These are phyloP conservation scores for Erpornis zantholeuca DNA, from an alignment of 2,113 vertebrate species.

Conservation along the genomic window DNA sequence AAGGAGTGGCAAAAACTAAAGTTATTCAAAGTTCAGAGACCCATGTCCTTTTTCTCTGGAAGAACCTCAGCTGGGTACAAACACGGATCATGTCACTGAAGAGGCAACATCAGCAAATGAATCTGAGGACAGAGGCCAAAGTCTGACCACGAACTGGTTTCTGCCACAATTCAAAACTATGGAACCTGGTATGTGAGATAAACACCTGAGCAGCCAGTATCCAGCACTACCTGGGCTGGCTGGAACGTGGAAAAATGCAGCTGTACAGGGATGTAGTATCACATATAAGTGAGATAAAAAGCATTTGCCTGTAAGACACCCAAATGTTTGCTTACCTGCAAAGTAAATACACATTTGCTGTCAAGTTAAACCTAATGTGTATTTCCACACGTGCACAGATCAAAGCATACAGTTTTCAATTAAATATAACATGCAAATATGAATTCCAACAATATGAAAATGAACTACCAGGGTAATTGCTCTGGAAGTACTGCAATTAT, in stretches of 20 bases:
- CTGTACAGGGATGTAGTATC: background rate
- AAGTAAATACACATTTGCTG: background rate
- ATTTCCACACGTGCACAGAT: background rate
- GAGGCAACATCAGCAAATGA: background rate
- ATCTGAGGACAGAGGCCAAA: background rate
- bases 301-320: background rate
- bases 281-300: background rate
- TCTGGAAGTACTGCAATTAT: constrained; percentile 26
- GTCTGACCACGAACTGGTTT: background rate
- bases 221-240: background rate
- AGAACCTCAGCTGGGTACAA: background rate
- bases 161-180: background rate
- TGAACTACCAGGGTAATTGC: constrained; percentile 19
- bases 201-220: background rate
- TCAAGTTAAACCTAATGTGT: background rate
- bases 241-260: background rate
- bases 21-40: background rate
- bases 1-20: background rate
- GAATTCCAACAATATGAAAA: constrained; percentile 44
- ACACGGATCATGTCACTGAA: background rate
- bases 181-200: background rate
- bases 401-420: constrained; percentile 32
- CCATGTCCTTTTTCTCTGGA: background rate
- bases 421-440: constrained; percentile 34
- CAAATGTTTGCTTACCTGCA: background rate